A percentile compares a stretch with the other conserved stretches of the same genome.
phyloP scores from a whole-genome alignment of 2,888 invertebrate genomes.

The Thalpophila matura region DNA sequence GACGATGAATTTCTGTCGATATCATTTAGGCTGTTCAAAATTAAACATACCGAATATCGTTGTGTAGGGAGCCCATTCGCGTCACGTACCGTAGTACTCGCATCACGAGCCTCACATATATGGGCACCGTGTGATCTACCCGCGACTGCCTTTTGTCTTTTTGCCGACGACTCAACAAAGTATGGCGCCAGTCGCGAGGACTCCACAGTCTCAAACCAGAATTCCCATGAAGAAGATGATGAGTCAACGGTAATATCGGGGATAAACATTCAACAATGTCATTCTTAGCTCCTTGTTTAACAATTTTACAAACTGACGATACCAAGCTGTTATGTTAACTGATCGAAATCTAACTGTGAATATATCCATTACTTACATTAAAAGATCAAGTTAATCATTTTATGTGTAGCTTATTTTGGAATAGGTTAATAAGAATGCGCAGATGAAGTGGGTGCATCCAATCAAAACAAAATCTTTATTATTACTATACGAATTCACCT shows the following conservation, averaged over 20 bases:
- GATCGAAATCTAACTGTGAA: background rate
- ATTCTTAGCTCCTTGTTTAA: constrained; percentile 21
- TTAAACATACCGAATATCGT: constrained; percentile 21
- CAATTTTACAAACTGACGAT: constrained; percentile 15
- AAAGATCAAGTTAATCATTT: background rate
- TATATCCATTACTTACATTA: constrained; percentile 2
- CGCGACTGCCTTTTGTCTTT: constrained; percentile 53
- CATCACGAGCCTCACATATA: constrained; percentile 56
- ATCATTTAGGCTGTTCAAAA: background rate
- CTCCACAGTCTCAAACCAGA: background rate
- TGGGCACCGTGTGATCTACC: constrained; percentile 65
- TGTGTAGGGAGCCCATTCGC: constrained; percentile 18
- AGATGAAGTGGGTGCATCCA: constrained; percentile 24
- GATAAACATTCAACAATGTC: constrained; percentile 15
- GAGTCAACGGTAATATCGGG: background rate
- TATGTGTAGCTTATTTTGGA: background rate
- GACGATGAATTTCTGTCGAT: no score
- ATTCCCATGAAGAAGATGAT: constrained; percentile 12
- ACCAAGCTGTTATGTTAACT: background rate
- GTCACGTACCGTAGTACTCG: constrained; percentile 35
- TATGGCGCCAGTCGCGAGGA: constrained; percentile 28
- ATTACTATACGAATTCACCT: constrained; percentile 28
- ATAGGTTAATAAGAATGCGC: background rate
- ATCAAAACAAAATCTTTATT: constrained; percentile 43
- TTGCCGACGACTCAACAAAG: constrained; percentile 27